Base-by-base conservation (phyloP, 1,140 invertebrate genomes). In the Lasioglossum baleicum region DNA sequence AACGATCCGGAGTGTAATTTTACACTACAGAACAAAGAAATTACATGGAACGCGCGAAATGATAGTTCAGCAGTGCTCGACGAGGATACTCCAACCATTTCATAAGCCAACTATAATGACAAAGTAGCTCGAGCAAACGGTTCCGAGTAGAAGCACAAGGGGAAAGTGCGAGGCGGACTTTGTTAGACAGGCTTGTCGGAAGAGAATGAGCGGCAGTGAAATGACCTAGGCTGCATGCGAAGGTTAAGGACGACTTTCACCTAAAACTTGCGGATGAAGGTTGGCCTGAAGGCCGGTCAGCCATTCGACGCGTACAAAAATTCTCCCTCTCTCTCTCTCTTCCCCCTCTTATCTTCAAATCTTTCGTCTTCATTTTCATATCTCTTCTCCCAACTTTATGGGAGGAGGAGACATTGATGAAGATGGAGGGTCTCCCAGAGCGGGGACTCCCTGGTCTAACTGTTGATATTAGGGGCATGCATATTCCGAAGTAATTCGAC, bases 191-290 rank as follows among this genome's bases (percentile, higher is more conserved):
- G 22, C 64, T 44, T 68, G 64, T 44, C 67, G 75, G 75, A 77
- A 70, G 75, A 76, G 75, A 76, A 69, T 70, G 66, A 76, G 53
- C 67, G 26, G 40, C 26, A 77, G 67, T 77, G 75, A 77, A 77
- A 77, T 70, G 75, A 70, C 56, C 56, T 77, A 77, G 75, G 66
- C 67, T 61, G 44, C 31, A 58, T 61, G 67, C 75, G 75, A 77
- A 77, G 75, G 75, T 77, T 77, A 77, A 77, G 67, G 75, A 70
- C 75, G n/a, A 77, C 75, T 77, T 77, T 77, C 75, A 70, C 67
- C 67, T 77, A 70, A 77, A 70, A 76, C 65, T 69, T 61, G 65
- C 42, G 42, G 40, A 51, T 51, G 75, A 77, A 77, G 75, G 66
- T 40, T 70, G 44, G 15, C 13, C 22, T 22, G 20, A 70, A 76